Evolutionary conservation across 2,888 invertebrate genomes (phyloP).

Genomic region (Eudemis profundana): DNA sequence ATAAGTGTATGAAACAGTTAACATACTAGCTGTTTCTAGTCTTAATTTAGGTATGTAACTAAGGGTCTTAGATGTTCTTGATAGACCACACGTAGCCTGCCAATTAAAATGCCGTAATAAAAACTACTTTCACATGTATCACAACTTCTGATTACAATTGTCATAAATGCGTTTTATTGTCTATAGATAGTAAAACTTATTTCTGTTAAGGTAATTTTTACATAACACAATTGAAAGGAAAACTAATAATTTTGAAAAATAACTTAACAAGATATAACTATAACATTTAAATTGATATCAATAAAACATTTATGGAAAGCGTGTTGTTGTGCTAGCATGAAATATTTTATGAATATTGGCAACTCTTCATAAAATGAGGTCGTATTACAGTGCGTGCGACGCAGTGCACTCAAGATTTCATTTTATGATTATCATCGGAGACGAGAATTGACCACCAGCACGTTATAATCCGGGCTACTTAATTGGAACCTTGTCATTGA

Average conservation of each 20-base stretch:
- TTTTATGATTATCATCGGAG: conserved; percentile 71
- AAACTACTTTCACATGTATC: neutral
- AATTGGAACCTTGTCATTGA: conserved; percentile 77
- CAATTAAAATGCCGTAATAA: conserved; percentile 1
- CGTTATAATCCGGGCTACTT: conserved; percentile 71
- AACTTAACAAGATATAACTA: neutral
- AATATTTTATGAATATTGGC: conserved; percentile 32
- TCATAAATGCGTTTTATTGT: neutral
- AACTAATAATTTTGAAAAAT: neutral
- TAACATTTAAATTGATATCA: conserved; percentile 19
- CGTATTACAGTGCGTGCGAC: conserved; percentile 27
- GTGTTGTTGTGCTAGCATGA: conserved; percentile 1
- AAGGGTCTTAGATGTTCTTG: neutral
- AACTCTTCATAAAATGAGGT: conserved; percentile 27
- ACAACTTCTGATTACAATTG: neutral
- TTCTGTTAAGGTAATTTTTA: too few relatives aligned
- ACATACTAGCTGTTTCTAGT: neutral
- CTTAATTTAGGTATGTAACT: neutral
- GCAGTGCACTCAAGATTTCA: conserved; percentile 68
- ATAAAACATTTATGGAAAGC: conserved; percentile 22
- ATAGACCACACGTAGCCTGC: neutral
- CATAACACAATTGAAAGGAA: conserved; percentile 1
- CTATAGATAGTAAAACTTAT: neutral
- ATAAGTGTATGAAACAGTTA: neutral
- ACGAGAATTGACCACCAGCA: conserved; percentile 65